phyloP scores from a whole-genome alignment of 92 coral and sea anemone genomes.

The Parazoanthus darwini region DNA sequence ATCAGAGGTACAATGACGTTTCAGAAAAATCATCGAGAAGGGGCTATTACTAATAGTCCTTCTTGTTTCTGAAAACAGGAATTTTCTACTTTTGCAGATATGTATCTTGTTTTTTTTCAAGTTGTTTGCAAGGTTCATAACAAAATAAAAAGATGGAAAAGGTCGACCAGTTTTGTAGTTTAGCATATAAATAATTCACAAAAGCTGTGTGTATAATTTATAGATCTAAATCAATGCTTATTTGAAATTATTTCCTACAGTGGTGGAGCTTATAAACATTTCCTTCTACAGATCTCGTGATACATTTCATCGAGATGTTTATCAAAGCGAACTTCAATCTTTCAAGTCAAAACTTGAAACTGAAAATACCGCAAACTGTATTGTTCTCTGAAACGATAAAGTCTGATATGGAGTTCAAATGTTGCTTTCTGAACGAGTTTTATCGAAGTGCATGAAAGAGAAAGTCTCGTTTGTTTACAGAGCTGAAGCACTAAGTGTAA shows the following conservation, averaged over 20 bases:
- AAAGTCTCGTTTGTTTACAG: slow-evolving; percentile 20
- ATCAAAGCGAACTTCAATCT: background rate
- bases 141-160: background rate
- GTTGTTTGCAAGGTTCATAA: too few species aligned
- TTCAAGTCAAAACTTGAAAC: background rate
- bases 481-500: slow-evolving; percentile 23
- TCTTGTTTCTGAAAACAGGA: too few species aligned
- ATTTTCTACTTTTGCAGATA: too few species aligned
- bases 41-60: too few species aligned
- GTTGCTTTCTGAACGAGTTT: slow-evolving; percentile 1
- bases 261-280: too few species aligned
- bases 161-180: background rate
- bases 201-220: background rate
- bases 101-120: too few species aligned
- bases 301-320: background rate
- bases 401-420: background rate
- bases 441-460: slow-evolving; percentile 6
- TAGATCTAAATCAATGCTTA: background rate
- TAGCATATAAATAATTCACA: slow-evolving; percentile 3
- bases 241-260: background rate
- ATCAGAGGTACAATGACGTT: too few species aligned
- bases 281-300: background rate
- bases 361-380: slow-evolving; percentile 2
- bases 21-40: too few species aligned
- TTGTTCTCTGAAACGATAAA: background rate